Base-by-base conservation (phyloP, 2,113 vertebrate species). In the Chaetodon trifascialis region DNA sequence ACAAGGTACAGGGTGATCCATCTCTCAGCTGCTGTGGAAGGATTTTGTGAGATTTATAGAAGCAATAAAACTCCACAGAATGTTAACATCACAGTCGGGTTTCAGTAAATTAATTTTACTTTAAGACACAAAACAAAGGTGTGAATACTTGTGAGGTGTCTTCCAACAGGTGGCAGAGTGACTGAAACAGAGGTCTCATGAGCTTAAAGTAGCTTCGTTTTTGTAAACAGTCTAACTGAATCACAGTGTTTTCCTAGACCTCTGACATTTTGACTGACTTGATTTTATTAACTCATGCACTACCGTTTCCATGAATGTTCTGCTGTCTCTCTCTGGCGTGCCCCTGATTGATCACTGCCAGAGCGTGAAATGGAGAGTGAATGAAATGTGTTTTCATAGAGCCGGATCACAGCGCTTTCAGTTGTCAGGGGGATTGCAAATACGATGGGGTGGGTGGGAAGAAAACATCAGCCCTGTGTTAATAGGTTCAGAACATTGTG, bases 381-480 rank as follows among this genome's bases (percentile, higher is more conserved):
- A 55, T 54, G 62, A 84, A 67, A 80, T 42, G 14, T 58, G 62
- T 83, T 91, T 66, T 80, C 80, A 74, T 71, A 15, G 59, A 85
- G 69, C 49, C 25, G 30, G 51, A 87, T 91, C 67, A 60, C 60
- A 67, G 56, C 42, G n/a, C 66, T 71, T 64, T 56, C 66, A 23
- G 36, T 75, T 76, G 76, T 87, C 80, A 63, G 60, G 81, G 78
- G 75, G 69, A 83, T 79, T 81, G 34, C 75, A 76, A 80, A 84
- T 83, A 76, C 4, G 23, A 73, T 6, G 5, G 44, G 16, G 40
- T 30, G 1, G 58, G 23, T 21, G 30, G 47, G 23, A 46, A 62
- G 73, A 79, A 78, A 51, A 60, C 73, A 80, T 82, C 72, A 82
- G 23, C 36, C 76, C 66, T 83, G 51, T 52, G 21, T 84, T 86